Evolutionary conservation across 2,113 vertebrate species (phyloP).

Genomic region (Pithys albifrons): DNA sequence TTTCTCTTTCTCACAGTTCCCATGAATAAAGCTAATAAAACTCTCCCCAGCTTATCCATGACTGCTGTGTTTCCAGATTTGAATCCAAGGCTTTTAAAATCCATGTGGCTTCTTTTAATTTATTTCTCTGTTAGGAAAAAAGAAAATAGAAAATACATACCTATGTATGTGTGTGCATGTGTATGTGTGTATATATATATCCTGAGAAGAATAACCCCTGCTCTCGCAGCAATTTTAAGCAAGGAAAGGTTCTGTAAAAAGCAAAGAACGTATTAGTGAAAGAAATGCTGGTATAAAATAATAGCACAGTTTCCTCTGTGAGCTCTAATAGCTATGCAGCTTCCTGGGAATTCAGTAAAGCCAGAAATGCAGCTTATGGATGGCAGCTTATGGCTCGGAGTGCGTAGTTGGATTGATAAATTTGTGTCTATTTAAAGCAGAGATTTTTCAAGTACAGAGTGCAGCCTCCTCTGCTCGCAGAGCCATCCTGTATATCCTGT

Average conservation of each 20-base stretch:
- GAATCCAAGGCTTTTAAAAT: not conserved
- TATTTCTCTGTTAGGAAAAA: not conserved
- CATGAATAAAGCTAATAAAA: not conserved
- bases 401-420: not conserved
- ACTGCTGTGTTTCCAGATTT: not conserved
- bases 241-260: not conserved
- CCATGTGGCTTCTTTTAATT: not conserved
- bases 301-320: not conserved
- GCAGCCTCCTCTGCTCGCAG: not conserved
- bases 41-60: not conserved
- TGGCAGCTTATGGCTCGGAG: not conserved
- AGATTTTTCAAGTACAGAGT: not conserved
- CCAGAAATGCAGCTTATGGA: not conserved
- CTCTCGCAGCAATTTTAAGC: not conserved
- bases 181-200: not conserved
- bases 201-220: not conserved
- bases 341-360: not conserved
- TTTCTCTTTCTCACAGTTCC: not conserved
- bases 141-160: not conserved
- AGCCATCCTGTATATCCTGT: not conserved
- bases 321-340: not conserved
- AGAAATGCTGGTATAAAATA: not conserved
- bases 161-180: not conserved
- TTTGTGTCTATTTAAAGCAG: not conserved
- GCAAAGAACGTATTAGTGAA: not conserved